Conservation (phyloP, 2,797 vertebrate genomes). For the Xyrichtys novacula region DNA sequence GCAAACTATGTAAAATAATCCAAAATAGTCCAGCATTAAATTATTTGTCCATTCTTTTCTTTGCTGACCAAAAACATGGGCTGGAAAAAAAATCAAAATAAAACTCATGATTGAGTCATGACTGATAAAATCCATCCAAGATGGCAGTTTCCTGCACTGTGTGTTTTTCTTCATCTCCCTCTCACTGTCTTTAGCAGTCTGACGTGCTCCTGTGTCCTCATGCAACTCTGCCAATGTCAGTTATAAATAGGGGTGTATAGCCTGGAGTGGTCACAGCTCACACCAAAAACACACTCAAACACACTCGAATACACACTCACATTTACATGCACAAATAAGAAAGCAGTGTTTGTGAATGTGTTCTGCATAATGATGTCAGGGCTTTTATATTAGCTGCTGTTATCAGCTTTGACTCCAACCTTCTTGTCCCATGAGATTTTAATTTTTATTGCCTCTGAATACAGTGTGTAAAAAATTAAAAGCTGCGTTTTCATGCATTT, state of each 20-base stretch:
- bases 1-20: too few species aligned
- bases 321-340: slow-evolving; percentile 6
- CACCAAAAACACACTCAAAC: background rate
- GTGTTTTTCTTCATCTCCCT: background rate
- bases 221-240: slow-evolving; percentile 72
- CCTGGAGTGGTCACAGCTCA: slow-evolving; percentile 56
- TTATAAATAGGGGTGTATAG: slow-evolving; percentile 74
- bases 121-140: background rate
- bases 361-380: slow-evolving; percentile 35
- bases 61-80: too few species aligned
- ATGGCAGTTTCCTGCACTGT: background rate
- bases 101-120: background rate
- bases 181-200: slow-evolving; percentile 11
- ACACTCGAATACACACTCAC: slow-evolving; percentile 19
- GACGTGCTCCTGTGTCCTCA: slow-evolving; percentile 66
- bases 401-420: slow-evolving; percentile 8
- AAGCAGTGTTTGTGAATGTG: slow-evolving; percentile 20
- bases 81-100: background rate
- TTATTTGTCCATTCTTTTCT: background rate
- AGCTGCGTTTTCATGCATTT: background rate
- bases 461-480: background rate
- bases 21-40: background rate
- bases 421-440: background rate
- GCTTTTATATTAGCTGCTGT: slow-evolving; percentile 23
- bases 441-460: background rate